Conservation (phyloP, 2,888 invertebrate genomes). For the Cremastinae sp. region DNA sequence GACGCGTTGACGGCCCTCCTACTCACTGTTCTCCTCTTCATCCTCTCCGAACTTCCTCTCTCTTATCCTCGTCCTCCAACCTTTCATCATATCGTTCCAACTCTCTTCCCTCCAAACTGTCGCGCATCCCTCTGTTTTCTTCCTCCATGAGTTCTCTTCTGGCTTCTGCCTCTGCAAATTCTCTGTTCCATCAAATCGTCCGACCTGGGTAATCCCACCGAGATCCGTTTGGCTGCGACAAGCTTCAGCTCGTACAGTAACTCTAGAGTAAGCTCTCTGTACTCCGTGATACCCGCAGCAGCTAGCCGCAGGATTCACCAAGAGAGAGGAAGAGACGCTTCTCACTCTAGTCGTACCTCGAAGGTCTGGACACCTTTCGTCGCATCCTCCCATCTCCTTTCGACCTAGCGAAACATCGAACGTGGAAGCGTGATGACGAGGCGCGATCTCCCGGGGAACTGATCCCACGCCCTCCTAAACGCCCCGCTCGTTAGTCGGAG, state of each 20-base stretch:
- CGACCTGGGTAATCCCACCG: constrained; percentile 69
- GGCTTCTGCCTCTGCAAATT: constrained; percentile 57
- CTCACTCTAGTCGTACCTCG: constrained; percentile 53
- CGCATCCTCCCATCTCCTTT: constrained; percentile 39
- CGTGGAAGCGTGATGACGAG: constrained; percentile 76
- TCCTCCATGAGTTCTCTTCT: constrained; percentile 24
- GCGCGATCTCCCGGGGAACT: constrained; percentile 74
- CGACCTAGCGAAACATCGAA: constrained; percentile 42
- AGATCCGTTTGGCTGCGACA: constrained; percentile 64
- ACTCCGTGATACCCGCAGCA: constrained; percentile 42
- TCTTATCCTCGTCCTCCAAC: constrained; percentile 57
- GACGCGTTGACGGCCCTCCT: constrained; percentile 75
- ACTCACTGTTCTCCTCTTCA: constrained; percentile 64
- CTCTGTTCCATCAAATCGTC: constrained; percentile 69
- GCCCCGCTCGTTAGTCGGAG: constrained; percentile 79
- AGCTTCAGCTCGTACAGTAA: constrained; percentile 55
- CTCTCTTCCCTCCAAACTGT: constrained; percentile 45
- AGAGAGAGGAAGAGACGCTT: constrained; percentile 47
- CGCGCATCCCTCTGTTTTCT: constrained; percentile 34
- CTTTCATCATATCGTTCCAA: constrained; percentile 46
- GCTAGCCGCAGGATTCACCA: constrained; percentile 42
- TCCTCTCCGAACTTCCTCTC: constrained; percentile 59
- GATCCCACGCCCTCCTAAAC: constrained; percentile 76
- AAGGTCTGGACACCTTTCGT: constrained; percentile 53
- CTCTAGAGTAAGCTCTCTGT: constrained; percentile 43